A percentile compares a stretch with the other conserved stretches of the same genome.
Conservation (phyloP, 2,888 invertebrate genomes). For the Chelonus formosanus region DNA sequence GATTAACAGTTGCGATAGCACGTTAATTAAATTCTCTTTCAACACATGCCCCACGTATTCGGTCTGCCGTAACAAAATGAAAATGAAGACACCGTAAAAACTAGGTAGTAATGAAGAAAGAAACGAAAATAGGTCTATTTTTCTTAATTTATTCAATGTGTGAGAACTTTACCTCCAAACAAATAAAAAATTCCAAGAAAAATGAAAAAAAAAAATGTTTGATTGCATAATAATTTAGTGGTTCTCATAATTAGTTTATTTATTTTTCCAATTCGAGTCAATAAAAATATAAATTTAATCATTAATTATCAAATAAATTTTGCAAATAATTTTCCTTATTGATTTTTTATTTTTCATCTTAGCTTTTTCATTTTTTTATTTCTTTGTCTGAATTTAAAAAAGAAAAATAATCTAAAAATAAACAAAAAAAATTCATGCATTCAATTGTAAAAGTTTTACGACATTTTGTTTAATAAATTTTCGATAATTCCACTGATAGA, state of each 20-base stretch:
- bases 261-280: too few relatives aligned
- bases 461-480: too few relatives aligned
- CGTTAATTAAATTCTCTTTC: conserved; percentile 61
- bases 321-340: too few relatives aligned
- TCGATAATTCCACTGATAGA: too few relatives aligned
- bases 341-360: too few relatives aligned
- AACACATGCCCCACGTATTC: conserved; percentile 45
- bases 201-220: conserved; percentile 21
- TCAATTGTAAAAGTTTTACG: too few relatives aligned
- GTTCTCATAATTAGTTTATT: conserved; percentile 38
- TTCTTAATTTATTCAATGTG: conserved; percentile 7
- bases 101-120: conserved; percentile 13
- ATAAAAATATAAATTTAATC: too few relatives aligned
- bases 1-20: conserved; percentile 51
- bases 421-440: too few relatives aligned
- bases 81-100: conserved; percentile 25
- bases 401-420: too few relatives aligned
- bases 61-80: conserved; percentile 30
- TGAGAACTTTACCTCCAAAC: background rate
- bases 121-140: conserved; percentile 13
- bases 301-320: too few relatives aligned
- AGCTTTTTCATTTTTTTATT: too few relatives aligned
- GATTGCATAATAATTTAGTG: conserved; percentile 42
- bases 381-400: too few relatives aligned
- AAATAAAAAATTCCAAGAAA: conserved; percentile 4